These are phyloP conservation scores for Alexandromys fortis DNA, from an alignment of 2,113 vertebrate genomes.

Conservation along the genomic window DNA sequence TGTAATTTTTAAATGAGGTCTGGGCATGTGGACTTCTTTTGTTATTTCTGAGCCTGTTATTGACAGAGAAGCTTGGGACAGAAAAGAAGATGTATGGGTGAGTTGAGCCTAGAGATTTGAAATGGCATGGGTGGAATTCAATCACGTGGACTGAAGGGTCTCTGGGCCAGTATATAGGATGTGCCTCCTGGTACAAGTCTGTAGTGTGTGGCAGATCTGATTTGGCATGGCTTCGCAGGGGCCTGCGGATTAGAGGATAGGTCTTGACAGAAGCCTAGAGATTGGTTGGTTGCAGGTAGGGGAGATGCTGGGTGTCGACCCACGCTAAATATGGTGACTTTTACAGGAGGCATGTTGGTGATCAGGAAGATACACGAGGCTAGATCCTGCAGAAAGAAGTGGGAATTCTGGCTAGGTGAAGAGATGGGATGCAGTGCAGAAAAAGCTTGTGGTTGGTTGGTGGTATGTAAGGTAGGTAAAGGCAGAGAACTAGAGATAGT, in stretches of 20 bases:
- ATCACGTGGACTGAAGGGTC: not conserved
- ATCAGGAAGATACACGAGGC: not conserved
- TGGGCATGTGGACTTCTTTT: not conserved
- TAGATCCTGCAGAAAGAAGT: not conserved
- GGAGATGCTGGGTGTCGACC: not conserved
- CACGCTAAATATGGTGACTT: not conserved
- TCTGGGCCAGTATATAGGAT: not conserved
- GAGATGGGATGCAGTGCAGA: not conserved
- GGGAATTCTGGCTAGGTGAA: not conserved
- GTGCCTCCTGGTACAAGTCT: not conserved
- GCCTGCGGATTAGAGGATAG: not conserved
- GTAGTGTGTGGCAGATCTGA: not conserved
- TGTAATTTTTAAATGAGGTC: not conserved
- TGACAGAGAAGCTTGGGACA: not conserved
- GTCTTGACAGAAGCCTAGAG: not conserved
- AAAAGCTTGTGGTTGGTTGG: not conserved
- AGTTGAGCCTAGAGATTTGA: not conserved
- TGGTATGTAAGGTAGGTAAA: not conserved
- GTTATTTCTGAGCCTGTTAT: not conserved
- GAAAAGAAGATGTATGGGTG: not conserved
- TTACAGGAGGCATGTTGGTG: not conserved
- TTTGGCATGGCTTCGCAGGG: not conserved
- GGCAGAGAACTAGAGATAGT: not conserved
- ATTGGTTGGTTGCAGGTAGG: not conserved
- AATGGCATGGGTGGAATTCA: not conserved